These are phyloP conservation scores for Mylabris sibirica DNA, from an alignment of 2,888 invertebrate genomes.

Conservation along the genomic window DNA sequence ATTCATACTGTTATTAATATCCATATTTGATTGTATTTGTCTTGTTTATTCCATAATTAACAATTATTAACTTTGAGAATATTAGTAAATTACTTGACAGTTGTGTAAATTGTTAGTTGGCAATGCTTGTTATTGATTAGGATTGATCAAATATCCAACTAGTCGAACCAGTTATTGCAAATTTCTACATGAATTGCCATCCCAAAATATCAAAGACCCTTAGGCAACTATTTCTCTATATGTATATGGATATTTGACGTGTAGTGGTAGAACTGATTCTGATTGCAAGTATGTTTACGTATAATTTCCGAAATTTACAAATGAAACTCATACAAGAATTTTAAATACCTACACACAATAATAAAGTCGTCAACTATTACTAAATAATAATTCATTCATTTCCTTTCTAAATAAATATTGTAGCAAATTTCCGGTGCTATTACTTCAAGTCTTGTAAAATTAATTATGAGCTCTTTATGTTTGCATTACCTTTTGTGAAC, in stretches of 20 bases:
- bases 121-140: too few species aligned
- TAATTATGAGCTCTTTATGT: neutral
- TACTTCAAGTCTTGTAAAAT: neutral
- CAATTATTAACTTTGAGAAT: too few species aligned
- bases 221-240: neutral
- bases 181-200: neutral
- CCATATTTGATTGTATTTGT: too few species aligned
- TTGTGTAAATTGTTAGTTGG: too few species aligned
- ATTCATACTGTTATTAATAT: too few species aligned
- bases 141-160: neutral
- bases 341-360: neutral
- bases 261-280: neutral
- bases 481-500: neutral
- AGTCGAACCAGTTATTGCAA: neutral
- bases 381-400: neutral
- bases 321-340: neutral
- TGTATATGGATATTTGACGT: neutral
- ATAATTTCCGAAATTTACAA: neutral
- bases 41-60: too few species aligned
- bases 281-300: constrained; percentile 2
- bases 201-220: neutral
- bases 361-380: neutral
- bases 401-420: neutral
- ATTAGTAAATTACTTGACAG: too few species aligned
- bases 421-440: neutral